Evolutionary conservation across 2,797 vertebrate genomes (phyloP), one percentile per base, ranked within the genome.

Genomic region (Rhinatrema bivittatum): DNA sequence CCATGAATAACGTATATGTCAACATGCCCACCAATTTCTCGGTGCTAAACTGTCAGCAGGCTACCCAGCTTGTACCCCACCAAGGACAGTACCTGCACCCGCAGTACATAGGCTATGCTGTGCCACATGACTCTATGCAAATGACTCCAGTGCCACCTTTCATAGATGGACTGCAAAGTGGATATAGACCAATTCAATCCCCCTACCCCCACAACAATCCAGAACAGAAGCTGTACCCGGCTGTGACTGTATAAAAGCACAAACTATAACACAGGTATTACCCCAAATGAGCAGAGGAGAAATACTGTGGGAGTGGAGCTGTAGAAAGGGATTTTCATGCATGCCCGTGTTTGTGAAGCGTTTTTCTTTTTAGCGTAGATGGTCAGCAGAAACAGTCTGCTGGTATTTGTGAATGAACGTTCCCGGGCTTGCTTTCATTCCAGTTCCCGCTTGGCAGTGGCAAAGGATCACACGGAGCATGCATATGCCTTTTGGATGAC

Each of bases 11-110:
- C 0, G 92, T 98, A 46, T 99, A 96, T 0, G 91, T 97, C 63
- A 94, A 95, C 81, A 94, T 99, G 92, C 95, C 95, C 15, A 93
- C 94, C 2, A 98, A 95, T 69, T 99, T 96, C 83, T 99, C 95
- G 0, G 90, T 99, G 46, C 87, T 99, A 57, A 96, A 93, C 85
- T 98, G 95, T 65, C 93, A 97, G 74, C 94, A 97, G 76, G 94
- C 93, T 29, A 93, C 94, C 2, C 95, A 97, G 48, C 95, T 98
- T 5, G 86, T 97, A 78, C 91, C 92, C 0, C 94, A 96, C 60
- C 94, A 97, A 67, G 92, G 91, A 15, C 93, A 97, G 76, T 95
- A 86, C 60, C 76, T 98, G 43, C 95, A 99, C 56, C 91, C 94
- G 1, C 93, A 93, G 35, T 99, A 93, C 4, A 85, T 98, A 26